Percentiles rank a stretch among this genome's conserved stretches.
Evolutionary conservation across 2,113 vertebrate genomes (phyloP).

Genomic region (Cervus canadensis): DNA sequence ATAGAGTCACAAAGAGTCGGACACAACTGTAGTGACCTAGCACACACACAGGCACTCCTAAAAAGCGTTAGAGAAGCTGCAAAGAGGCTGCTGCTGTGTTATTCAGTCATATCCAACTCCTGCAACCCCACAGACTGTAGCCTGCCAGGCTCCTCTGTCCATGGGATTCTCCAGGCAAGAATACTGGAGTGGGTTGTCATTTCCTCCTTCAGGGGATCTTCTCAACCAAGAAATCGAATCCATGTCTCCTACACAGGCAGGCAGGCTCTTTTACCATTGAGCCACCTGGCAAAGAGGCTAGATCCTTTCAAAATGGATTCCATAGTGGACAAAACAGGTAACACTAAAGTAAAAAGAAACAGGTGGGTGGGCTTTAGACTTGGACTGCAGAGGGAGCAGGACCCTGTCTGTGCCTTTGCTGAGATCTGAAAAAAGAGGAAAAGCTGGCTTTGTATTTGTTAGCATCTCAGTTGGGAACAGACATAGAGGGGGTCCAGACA

Average conservation of each 20-base stretch:
- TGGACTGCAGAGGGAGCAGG: background rate
- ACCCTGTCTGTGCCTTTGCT: background rate
- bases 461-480: background rate
- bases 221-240: background rate
- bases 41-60: background rate
- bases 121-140: fast-evolving
- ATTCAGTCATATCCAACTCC: background rate
- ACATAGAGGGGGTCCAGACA: background rate
- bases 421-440: background rate
- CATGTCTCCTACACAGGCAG: background rate
- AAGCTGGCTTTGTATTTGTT: background rate
- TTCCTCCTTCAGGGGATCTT: background rate
- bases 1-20: background rate
- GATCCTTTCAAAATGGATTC: background rate
- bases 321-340: background rate
- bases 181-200: background rate
- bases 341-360: background rate
- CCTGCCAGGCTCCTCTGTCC: background rate
- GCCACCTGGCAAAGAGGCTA: background rate
- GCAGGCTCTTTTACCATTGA: background rate
- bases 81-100: background rate
- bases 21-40: background rate
- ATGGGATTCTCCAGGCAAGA: background rate
- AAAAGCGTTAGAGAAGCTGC: background rate
- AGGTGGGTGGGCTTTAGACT: no score